Conservation (phyloP, 2,113 vertebrate genomes). For the Oxyruncus cristatus region DNA sequence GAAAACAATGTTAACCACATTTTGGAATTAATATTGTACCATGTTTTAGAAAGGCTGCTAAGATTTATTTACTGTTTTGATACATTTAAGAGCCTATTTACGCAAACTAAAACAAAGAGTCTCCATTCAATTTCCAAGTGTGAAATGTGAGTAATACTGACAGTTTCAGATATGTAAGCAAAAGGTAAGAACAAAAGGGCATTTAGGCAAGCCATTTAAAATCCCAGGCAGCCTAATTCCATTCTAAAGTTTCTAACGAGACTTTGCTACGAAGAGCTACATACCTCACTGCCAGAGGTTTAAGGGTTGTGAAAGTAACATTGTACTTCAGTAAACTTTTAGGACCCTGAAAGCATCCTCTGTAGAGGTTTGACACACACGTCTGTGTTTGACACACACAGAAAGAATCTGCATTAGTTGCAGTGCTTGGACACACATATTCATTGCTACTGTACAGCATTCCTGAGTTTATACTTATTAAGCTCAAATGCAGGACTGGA, state of each 20-base stretch:
- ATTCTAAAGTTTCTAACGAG: neutral
- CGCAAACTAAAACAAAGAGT: neutral
- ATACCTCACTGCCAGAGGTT: neutral
- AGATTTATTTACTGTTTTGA: neutral
- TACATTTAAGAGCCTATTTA: neutral
- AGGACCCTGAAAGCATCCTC: neutral
- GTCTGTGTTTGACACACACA: accelerated
- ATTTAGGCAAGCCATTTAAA: neutral
- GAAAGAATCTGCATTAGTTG: neutral
- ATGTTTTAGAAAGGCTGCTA: neutral
- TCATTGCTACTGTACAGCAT: neutral
- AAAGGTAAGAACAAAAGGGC: neutral
- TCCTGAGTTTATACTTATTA: neutral
- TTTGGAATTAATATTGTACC: neutral
- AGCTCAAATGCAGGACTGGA: neutral
- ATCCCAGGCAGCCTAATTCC: neutral
- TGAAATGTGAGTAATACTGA: neutral
- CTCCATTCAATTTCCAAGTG: neutral
- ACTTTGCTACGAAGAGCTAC: neutral
- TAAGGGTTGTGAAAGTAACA: neutral
- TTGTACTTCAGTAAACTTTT: neutral
- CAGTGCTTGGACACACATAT: neutral
- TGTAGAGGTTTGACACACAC: neutral
- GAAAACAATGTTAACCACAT: neutral
- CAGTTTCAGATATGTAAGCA: neutral